Percentiles rank a stretch among this genome's conserved stretches.
These are phyloP conservation scores for Acrocephalus scirpaceus DNA, from an alignment of 2,797 vertebrate species.

Conservation along the genomic window DNA sequence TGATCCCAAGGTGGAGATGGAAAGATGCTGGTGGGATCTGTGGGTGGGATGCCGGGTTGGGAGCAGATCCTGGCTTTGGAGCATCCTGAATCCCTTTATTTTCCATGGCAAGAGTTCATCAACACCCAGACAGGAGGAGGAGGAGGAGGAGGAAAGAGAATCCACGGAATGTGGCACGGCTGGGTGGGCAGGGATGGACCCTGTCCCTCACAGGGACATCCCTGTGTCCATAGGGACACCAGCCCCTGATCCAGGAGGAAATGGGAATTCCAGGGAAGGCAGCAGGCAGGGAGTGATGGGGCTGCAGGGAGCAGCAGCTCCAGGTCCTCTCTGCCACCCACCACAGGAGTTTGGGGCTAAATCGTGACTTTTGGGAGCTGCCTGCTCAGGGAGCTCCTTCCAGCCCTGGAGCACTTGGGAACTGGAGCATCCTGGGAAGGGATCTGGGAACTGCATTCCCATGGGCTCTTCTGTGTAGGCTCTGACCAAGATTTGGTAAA, in stretches of 20 bases:
- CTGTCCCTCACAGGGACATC: fast-evolving
- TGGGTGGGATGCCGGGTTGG: not conserved
- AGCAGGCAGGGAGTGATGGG: not conserved
- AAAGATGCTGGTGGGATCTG: fast-evolving
- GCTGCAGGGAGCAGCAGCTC: not conserved
- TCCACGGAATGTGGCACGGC: fast-evolving
- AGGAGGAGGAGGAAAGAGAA: not conserved
- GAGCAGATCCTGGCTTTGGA: not conserved
- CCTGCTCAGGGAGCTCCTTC: not conserved
- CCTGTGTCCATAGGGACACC: not conserved
- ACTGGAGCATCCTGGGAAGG: not conserved
- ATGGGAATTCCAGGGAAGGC: not conserved
- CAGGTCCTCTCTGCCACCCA: not conserved
- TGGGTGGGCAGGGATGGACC: not conserved
- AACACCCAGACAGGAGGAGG: not conserved
- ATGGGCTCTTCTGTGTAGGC: not conserved
- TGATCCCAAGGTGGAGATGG: fast-evolving
- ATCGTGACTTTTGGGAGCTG: not conserved
- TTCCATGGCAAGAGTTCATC: not conserved
- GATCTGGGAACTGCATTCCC: not conserved
- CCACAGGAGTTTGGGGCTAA: not conserved
- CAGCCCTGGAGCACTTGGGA: not conserved
- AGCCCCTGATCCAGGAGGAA: fast-evolving
- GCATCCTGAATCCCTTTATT: not conserved
- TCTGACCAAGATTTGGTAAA: not conserved